Conservation (phyloP, 1,140 invertebrate genomes). For the Eulimnadia texana region DNA sequence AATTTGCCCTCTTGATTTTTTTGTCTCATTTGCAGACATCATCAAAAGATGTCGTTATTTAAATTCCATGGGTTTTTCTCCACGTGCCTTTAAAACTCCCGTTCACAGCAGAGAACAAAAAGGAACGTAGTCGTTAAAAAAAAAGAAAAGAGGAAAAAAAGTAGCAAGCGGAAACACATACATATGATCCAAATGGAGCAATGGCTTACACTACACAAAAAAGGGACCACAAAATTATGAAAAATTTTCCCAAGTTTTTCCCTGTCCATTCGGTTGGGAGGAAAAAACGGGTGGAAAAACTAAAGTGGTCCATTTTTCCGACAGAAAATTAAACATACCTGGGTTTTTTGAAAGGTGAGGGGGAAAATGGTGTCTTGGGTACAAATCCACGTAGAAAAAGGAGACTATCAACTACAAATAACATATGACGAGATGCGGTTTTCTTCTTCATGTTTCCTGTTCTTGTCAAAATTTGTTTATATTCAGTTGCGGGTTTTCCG, state of each 20-base stretch:
- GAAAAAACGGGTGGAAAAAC: too few relatives aligned
- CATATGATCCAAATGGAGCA: neutral
- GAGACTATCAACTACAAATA: neutral
- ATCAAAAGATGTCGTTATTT: too few relatives aligned
- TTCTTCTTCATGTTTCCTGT: too few relatives aligned
- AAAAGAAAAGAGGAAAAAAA: neutral
- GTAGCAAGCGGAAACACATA: neutral
- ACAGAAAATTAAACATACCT: too few relatives aligned
- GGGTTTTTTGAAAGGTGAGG: neutral
- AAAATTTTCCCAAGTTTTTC: too few relatives aligned
- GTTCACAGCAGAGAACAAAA: neutral
- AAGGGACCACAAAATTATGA: too few relatives aligned
- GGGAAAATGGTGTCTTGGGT: neutral
- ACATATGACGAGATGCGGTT: neutral
- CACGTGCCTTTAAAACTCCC: neutral
- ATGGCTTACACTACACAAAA: too few relatives aligned
- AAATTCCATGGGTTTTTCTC: too few relatives aligned
- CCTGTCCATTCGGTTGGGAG: too few relatives aligned
- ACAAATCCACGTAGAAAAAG: neutral
- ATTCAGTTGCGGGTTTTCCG: too few relatives aligned
- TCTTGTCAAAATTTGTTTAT: neutral
- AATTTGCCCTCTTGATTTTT: neutral
- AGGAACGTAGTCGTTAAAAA: neutral
- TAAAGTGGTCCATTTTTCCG: too few relatives aligned
- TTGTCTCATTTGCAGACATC: neutral